Conservation (phyloP, 2,113 vertebrate species). For the Geococcyx californianus region DNA sequence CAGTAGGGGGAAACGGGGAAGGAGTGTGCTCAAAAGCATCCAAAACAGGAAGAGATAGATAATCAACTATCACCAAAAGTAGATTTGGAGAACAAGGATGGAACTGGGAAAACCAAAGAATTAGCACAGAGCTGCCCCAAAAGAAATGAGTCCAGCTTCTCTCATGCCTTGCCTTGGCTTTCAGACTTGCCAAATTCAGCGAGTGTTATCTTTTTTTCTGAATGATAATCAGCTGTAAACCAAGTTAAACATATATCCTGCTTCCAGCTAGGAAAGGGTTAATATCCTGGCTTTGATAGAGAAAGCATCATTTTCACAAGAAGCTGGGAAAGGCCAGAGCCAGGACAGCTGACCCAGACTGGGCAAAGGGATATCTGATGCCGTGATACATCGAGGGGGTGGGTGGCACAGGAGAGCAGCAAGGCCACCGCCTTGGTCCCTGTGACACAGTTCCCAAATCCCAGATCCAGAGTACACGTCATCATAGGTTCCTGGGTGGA, state of each 20-base stretch:
- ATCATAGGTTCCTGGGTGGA: too few relatives aligned
- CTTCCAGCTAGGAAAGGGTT: too few relatives aligned
- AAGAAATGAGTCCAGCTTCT: background rate
- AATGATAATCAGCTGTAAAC: background rate
- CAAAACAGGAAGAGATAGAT: background rate
- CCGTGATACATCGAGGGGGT: too few relatives aligned
- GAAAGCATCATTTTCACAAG: too few relatives aligned
- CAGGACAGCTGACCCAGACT: too few relatives aligned
- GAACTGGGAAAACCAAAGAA: background rate
- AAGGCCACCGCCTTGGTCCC: too few relatives aligned
- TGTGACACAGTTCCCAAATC: too few relatives aligned
- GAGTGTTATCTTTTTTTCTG: background rate
- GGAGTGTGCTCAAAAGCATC: background rate
- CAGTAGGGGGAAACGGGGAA: accelerated
- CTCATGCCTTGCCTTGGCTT: background rate
- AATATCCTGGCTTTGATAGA: too few relatives aligned
- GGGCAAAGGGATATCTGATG: too few relatives aligned
- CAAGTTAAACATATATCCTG: background rate
- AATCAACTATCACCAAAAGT: background rate
- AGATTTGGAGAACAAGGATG: background rate
- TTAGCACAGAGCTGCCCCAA: background rate
- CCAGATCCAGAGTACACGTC: too few relatives aligned
- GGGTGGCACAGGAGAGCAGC: too few relatives aligned
- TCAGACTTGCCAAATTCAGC: background rate
- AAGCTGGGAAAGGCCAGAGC: too few relatives aligned